phyloP scores from a whole-genome alignment of 2,113 vertebrate species.

The Neolamprologus modestus region DNA sequence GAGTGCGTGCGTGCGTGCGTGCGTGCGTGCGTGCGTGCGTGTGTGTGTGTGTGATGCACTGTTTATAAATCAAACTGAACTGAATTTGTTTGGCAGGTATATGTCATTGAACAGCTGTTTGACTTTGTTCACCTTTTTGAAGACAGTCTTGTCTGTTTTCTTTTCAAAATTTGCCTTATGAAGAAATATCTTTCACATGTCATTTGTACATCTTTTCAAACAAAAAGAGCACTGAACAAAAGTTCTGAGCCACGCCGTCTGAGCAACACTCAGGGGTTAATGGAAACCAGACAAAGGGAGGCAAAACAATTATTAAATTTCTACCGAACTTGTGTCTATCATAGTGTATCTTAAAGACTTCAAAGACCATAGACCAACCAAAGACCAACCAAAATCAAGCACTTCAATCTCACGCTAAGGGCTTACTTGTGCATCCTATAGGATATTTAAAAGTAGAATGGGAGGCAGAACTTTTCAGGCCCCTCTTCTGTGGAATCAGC shows the following conservation, averaged over 20 bases:
- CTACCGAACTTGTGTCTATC: not conserved
- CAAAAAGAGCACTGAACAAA: not conserved
- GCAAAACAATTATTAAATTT: not conserved
- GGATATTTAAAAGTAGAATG: not conserved
- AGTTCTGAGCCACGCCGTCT: accelerated
- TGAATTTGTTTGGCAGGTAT: not conserved
- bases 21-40: accelerated
- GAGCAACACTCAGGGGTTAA: not conserved
- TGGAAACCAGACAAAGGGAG: not conserved
- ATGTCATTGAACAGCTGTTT: not conserved
- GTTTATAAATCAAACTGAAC: not conserved
- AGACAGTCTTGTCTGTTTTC: not conserved
- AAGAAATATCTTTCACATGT: not conserved
- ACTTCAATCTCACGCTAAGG: not conserved
- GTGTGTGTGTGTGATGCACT: accelerated
- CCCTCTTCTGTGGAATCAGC: not conserved
- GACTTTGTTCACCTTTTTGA: not conserved
- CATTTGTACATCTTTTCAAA: not conserved
- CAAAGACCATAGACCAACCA: not conserved
- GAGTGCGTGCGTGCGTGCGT: accelerated
- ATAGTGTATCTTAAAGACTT: not conserved
- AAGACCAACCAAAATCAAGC: not conserved
- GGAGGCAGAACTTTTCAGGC: not conserved
- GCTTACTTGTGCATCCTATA: not conserved
- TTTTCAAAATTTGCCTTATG: not conserved